Conservation (phyloP, 2,797 vertebrate species). For the Ctenopoma kingsleyae region DNA sequence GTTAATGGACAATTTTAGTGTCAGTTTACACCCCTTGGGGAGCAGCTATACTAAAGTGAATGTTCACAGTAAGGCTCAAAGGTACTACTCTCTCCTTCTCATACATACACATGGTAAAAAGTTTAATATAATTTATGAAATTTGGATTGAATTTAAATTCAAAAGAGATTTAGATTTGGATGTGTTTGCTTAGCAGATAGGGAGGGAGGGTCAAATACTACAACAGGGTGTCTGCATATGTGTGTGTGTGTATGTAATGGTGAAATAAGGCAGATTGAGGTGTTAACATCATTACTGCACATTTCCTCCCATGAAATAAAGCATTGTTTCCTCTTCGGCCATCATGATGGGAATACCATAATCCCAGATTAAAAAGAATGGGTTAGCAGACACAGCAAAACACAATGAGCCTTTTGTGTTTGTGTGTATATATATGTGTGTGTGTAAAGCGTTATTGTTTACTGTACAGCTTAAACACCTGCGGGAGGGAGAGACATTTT, state of each 20-base stretch:
- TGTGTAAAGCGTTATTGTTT: slow-evolving; percentile 71
- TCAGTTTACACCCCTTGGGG: slow-evolving; percentile 89
- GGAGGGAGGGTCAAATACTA: slow-evolving; percentile 15
- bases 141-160: slow-evolving; percentile 42
- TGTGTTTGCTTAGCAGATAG: slow-evolving; percentile 2
- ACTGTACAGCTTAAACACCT: slow-evolving; percentile 77
- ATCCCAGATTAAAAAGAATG: slow-evolving; percentile 84
- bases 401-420: slow-evolving; percentile 82
- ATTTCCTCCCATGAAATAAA: slow-evolving; percentile 79
- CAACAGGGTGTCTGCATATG: slow-evolving; percentile 1
- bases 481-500: slow-evolving; percentile 62
- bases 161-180: slow-evolving; percentile 29
- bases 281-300: slow-evolving; percentile 78
- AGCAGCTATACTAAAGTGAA: slow-evolving; percentile 79
- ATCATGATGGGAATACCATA: slow-evolving; percentile 79
- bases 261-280: slow-evolving; percentile 78
- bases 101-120: slow-evolving; percentile 15
- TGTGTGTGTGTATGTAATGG: slow-evolving; percentile 39
- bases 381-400: slow-evolving; percentile 69
- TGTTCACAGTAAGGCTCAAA: slow-evolving; percentile 47
- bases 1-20: slow-evolving; percentile 94
- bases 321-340: slow-evolving; percentile 78
- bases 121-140: slow-evolving; percentile 17
- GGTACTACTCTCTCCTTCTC: slow-evolving; percentile 20
- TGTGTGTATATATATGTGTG: slow-evolving; percentile 31